Conservation (phyloP, 2,113 vertebrate genomes). For the Microcebus ravelobensis region DNA sequence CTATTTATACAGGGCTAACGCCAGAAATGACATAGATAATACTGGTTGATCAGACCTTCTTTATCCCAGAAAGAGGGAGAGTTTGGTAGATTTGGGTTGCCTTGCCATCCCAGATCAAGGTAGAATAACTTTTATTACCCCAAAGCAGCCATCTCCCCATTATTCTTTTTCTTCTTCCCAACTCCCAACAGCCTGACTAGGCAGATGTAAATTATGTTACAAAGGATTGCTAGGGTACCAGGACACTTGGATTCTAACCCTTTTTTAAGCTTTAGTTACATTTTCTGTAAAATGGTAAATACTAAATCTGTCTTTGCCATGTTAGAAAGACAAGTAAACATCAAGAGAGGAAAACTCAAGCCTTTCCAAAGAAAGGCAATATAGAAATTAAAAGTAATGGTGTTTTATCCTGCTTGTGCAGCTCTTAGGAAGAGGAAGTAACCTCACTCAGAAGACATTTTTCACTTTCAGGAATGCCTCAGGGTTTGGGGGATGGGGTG, state of each 20-base stretch:
- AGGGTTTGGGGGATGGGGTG: not conserved
- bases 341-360: not conserved
- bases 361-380: not conserved
- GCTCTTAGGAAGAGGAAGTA: conserved; percentile 2
- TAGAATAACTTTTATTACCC: not conserved
- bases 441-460: not conserved
- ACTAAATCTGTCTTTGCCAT: conserved; percentile 1
- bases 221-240: not conserved
- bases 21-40: not conserved
- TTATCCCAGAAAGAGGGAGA: not conserved
- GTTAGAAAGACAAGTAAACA: conserved; percentile 25
- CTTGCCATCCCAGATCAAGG: not conserved
- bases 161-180: conserved; percentile 32
- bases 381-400: not conserved
- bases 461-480: conserved; percentile 1
- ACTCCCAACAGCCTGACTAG: not conserved
- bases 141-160: not conserved
- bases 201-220: not conserved
- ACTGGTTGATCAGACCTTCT: not conserved
- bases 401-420: not conserved
- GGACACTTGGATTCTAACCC: conserved; percentile 14
- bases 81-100: not conserved
- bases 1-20: not conserved
- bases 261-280: conserved; percentile 46
- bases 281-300: conserved; percentile 38